Base-by-base conservation (phyloP, 2,797 vertebrate genomes). In the Myoxocephalus aenaeus region DNA sequence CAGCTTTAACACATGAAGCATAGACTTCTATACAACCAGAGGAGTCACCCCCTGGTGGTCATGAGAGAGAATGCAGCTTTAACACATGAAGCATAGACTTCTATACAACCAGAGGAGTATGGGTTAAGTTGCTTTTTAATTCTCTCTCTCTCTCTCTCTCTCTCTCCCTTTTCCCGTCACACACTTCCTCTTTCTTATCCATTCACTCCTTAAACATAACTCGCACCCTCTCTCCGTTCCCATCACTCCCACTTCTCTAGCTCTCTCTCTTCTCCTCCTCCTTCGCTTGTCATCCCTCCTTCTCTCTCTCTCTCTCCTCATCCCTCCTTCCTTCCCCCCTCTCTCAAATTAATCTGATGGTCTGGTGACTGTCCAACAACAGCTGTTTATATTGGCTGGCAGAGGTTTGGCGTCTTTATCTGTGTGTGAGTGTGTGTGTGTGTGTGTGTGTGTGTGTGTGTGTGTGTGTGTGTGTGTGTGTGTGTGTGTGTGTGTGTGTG, bases 341-440 rank as follows among this genome's bases (percentile, higher is more conserved):
- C 59, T 65, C 58, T 75, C 56, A 42, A 54, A 87, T 87, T 81
- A 81, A 87, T 85, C 83, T 77, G 56, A 56, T 80, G 70, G 81
- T 83, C 69, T 86, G 85, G 83, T 86, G 78, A 85, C 68, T 61
- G 61, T 90, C 90, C 87, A 90, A 70, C 69, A 79, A 86, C 84
- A 89, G 84, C 86, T 83, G 87, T 82, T 88, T 82, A 72, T 56
- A 81, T 62, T 81, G 69, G 86, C 80, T 83, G 73, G 51, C 79
- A 75, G 65, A 76, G 66, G 54, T 83, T 81, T 65, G 14, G 65
- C 62, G 7, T 56, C 13, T 29, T 56, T 17, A 29, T 56, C 2
- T 29, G 13, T 29, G 25, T 56, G 25, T 56, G 53, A 15, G 53
- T 29, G 53, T 29, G 53, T 27, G 53, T 27, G 22, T 14, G 22